These are phyloP conservation scores for Clytia hemisphaerica DNA, from an alignment of 30 jellyfish, hydroid and myxozoan genomes.

Conservation along the genomic window DNA sequence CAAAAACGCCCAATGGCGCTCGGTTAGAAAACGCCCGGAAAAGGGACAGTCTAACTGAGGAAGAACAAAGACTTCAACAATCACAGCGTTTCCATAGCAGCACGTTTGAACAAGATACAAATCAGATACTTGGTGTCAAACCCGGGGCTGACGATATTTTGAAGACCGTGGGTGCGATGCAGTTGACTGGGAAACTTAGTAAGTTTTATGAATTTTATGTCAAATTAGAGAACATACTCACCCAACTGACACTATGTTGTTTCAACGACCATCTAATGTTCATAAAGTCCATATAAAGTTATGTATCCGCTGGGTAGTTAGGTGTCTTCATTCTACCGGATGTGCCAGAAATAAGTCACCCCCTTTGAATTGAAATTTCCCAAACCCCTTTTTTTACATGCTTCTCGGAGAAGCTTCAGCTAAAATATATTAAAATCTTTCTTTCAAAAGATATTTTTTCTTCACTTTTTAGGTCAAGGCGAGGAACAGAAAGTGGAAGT, in stretches of 20 bases:
- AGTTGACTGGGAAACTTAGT: constrained; percentile 17
- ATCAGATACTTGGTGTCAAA: neutral
- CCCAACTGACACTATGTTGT: too few relatives aligned
- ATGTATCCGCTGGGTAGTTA: too few relatives aligned
- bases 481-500: neutral
- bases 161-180: constrained; percentile 22
- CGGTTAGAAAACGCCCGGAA: too few relatives aligned
- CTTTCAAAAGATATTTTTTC: neutral
- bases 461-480: neutral
- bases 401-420: neutral
- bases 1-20: too few relatives aligned
- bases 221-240: too few relatives aligned
- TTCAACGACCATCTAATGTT: too few relatives aligned
- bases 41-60: too few relatives aligned
- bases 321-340: too few relatives aligned
- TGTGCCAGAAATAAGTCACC: too few relatives aligned
- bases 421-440: too few relatives aligned
- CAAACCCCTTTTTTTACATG: neutral
- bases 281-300: too few relatives aligned
- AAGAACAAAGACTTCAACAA: neutral
- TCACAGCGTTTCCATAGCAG: neutral
- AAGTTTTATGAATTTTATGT: neutral
- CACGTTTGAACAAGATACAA: neutral
- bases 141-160: constrained; percentile 5
- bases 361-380: neutral